Percentiles rank a stretch among this genome's conserved stretches.
Conservation (phyloP, 2,797 vertebrate genomes). For the Gallinago nigripennis region DNA sequence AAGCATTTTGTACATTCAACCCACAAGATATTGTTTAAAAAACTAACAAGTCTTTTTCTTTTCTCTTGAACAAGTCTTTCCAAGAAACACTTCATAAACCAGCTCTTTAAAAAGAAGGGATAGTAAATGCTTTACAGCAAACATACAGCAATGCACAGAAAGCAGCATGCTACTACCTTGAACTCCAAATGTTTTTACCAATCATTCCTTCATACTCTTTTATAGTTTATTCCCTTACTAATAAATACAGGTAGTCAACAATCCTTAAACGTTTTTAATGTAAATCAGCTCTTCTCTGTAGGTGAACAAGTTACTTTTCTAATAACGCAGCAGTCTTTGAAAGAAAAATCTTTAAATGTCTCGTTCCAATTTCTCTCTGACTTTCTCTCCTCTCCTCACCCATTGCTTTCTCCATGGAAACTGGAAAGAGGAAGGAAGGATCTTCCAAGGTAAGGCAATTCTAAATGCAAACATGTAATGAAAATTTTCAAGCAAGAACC, state of each 20-base stretch:
- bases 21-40: conserved; percentile 1
- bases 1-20: neutral
- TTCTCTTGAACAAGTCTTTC: conserved; percentile 29
- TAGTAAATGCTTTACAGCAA: conserved; percentile 26
- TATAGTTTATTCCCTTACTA: neutral
- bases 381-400: neutral
- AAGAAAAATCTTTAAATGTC: neutral
- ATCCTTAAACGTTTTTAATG: neutral
- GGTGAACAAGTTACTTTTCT: neutral
- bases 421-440: neutral
- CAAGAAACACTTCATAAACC: conserved; percentile 60
- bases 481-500: neutral
- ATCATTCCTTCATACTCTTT: neutral
- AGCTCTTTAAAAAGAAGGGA: conserved; percentile 28
- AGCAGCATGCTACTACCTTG: neutral
- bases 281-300: neutral
- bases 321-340: neutral
- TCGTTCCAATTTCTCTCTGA: neutral
- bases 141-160: neutral
- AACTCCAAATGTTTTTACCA: conserved; percentile 13
- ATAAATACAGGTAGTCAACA: conserved; percentile 13
- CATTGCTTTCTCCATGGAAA: neutral
- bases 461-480: neutral
- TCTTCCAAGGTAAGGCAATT: conserved; percentile 11
- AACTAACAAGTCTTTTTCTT: neutral